phyloP scores from a whole-genome alignment of 2,888 invertebrate genomes.

The Oscheius onirici region DNA sequence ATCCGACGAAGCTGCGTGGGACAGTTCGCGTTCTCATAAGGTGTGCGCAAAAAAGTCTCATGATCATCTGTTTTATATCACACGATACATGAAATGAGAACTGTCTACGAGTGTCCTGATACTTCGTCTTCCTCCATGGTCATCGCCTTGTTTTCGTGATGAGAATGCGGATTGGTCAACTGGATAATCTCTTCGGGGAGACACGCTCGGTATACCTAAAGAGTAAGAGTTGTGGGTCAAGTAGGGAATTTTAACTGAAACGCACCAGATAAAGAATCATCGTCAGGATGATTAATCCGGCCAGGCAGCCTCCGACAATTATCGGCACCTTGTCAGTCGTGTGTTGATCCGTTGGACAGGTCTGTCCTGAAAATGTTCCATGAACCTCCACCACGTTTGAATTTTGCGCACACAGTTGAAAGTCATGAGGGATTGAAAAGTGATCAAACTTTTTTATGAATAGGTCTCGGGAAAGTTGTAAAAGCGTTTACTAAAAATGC shows the following conservation, averaged over 20 bases:
- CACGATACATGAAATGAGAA: not conserved
- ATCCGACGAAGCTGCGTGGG: no score
- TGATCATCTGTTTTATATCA: not conserved
- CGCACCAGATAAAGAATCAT: conserved; percentile 51
- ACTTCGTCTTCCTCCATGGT: conserved; percentile 30
- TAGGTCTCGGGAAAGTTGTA: no score
- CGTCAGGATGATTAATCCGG: conserved; percentile 49
- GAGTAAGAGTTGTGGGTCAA: not conserved
- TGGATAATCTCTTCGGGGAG: conserved; percentile 51
- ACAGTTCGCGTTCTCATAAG: no score
- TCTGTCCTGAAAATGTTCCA: conserved; percentile 39
- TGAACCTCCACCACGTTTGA: no score
- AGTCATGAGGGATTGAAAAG: no score
- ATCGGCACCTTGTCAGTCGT: conserved; percentile 53
- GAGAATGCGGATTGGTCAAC: conserved; percentile 47
- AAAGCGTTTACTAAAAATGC: no score
- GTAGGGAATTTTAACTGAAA: not conserved
- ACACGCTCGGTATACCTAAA: conserved; percentile 55
- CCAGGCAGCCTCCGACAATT: conserved; percentile 50
- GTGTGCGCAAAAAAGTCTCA: no score
- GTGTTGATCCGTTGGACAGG: conserved; percentile 50
- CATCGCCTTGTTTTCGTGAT: conserved; percentile 40
- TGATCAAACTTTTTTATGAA: no score
- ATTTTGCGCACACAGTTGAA: no score
- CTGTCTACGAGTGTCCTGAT: not conserved